Base-by-base conservation (phyloP, 2,888 invertebrate species). In the Tetranychus piercei region DNA sequence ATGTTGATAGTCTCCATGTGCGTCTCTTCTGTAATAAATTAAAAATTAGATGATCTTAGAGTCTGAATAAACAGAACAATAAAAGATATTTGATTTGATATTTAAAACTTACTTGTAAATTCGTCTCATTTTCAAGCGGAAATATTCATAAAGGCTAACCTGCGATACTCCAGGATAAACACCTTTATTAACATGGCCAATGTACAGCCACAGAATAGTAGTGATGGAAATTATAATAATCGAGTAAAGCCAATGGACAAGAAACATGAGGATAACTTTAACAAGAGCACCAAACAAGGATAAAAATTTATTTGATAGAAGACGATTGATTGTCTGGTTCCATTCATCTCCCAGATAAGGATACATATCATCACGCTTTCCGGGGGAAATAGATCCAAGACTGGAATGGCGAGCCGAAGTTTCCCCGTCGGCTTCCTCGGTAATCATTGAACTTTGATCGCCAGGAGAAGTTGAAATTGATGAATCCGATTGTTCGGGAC, bases 171-270 rank as follows among this genome's bases (percentile, higher is more conserved):
- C 95, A 0, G 94, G 94, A 81, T 92, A 94, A 8, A 94, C 92
- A 6, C 94, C 94, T 9, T 96, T 95, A 84, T 93, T 94, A 8
- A 92, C 92, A 74, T 91, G 90, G 70, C 94, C 94, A 78, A 96
- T 93, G 84, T 96, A 96, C 81, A 92, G 87, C 90, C 94, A 95
- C 76, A 95, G 87, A 74, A 92, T 83, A 82, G 92, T 88, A 77
- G 93, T 88, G 22, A 89, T 88, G 65, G 87, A 85, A 76, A 95
- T 86, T 82, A 91, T 91, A 34, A 89, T 89, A 70, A 94, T 84
- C 43, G 94, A 94, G 82, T 93, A 95, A 75, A 88, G 88, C 92
- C 94, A 95, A 82, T 95, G 90, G 55, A 96, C 94, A 79, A 94
- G 84, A 81, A 96, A 88, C 91, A 95, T 94, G 76, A 96, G 89